Evolutionary conservation across 1,140 invertebrate genomes (phyloP).

Genomic region (Zaprionus gabonicus): DNA sequence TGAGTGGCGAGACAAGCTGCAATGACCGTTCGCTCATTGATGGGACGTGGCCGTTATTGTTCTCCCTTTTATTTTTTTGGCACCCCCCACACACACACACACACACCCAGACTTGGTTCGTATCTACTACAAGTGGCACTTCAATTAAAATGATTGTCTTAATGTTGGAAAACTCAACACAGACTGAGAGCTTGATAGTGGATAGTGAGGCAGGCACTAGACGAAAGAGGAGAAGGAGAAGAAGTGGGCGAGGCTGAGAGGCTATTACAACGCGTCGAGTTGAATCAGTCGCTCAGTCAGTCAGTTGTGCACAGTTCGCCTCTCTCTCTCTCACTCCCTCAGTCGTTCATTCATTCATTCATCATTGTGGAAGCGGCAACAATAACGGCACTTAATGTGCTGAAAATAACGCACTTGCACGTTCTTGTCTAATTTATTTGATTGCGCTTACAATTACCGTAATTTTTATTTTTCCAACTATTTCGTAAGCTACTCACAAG

Average conservation of each 20-base stretch:
- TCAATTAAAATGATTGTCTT: slow-evolving; percentile 82
- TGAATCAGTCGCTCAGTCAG: slow-evolving; percentile 43
- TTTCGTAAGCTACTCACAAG: slow-evolving; percentile 12
- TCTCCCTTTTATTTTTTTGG: slow-evolving; percentile 42
- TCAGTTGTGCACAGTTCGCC: not conserved
- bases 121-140: slow-evolving; percentile 65
- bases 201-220: not conserved
- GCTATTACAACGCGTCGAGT: slow-evolving; percentile 64
- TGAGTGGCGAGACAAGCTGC: slow-evolving; percentile 7
- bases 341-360: slow-evolving; percentile 36
- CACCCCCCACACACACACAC: not conserved
- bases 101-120: not conserved
- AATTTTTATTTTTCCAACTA: slow-evolving; percentile 17
- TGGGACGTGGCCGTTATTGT: slow-evolving; percentile 34
- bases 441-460: slow-evolving; percentile 68
- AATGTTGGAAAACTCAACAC: slow-evolving; percentile 47
- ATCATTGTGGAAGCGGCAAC: slow-evolving; percentile 36
- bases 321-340: slow-evolving; percentile 11
- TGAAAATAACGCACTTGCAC: slow-evolving; percentile 79
- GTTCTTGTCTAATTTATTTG: slow-evolving; percentile 79
- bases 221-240: not conserved
- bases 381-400: slow-evolving; percentile 67
- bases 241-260: slow-evolving; percentile 17
- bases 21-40: slow-evolving; percentile 20
- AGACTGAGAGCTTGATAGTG: slow-evolving; percentile 8